A percentile compares a stretch with the other conserved stretches of the same genome.
These are phyloP conservation scores for Tringa solitaria DNA, from an alignment of 2,113 vertebrate species.

Conservation along the genomic window DNA sequence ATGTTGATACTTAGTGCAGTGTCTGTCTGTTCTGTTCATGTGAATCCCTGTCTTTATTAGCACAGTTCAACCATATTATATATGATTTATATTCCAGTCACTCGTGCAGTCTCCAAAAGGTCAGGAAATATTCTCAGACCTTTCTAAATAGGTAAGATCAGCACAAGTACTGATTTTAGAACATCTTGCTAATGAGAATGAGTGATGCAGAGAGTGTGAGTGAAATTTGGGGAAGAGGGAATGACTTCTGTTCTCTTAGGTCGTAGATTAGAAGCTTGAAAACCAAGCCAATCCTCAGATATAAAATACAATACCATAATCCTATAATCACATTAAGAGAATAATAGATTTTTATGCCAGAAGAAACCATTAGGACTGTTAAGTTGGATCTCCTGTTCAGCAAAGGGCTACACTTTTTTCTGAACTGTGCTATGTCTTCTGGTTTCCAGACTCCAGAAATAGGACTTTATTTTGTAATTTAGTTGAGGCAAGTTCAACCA, in stretches of 20 bases:
- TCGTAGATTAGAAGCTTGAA: background rate
- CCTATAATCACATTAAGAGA: background rate
- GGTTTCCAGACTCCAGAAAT: background rate
- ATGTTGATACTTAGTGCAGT: rapidly evolving
- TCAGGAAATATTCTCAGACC: background rate
- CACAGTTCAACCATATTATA: background rate
- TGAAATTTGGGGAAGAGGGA: background rate
- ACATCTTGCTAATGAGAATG: background rate
- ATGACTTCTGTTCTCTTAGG: background rate
- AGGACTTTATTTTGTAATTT: background rate
- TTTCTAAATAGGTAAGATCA: background rate
- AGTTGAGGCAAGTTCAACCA: background rate
- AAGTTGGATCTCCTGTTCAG: background rate
- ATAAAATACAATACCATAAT: background rate
- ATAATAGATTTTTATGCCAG: background rate
- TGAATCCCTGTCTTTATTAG: background rate
- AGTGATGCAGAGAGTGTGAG: background rate
- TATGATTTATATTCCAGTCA: background rate
- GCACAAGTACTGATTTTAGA: background rate
- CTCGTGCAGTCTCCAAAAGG: background rate
- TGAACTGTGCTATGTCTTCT: background rate
- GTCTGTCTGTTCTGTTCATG: background rate
- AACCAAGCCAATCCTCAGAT: background rate
- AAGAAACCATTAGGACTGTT: background rate
- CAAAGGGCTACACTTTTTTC: background rate